Percentiles rank a stretch among this genome's conserved stretches.
phyloP scores from a whole-genome alignment of 2,113 vertebrate genomes.

The Apeltes quadracus region DNA sequence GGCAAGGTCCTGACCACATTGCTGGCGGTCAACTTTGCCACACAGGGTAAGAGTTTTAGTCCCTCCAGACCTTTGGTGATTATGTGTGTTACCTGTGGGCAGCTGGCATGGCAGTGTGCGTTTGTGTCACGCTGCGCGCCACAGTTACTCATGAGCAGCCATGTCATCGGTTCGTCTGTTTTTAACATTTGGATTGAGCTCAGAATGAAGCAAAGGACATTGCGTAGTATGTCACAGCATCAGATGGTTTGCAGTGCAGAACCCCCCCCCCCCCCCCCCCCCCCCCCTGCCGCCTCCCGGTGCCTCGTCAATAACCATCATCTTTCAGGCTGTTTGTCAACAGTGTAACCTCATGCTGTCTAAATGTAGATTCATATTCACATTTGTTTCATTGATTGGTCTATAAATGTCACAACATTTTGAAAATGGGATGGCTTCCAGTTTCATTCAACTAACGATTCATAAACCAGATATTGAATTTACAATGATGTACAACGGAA shows the following conservation, averaged over 20 bases:
- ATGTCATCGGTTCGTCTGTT: neutral
- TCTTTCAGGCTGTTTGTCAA: slow-evolving; percentile 1
- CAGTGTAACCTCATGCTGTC: neutral
- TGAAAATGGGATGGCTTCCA: neutral
- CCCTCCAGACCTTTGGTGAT: neutral
- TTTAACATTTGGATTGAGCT: slow-evolving; percentile 1
- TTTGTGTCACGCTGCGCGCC: slow-evolving; percentile 57
- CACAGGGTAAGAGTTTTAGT: slow-evolving; percentile 86
- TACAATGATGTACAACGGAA: neutral
- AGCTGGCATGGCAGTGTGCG: slow-evolving; percentile 69
- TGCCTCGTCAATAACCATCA: slow-evolving; percentile 5
- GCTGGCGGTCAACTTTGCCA: slow-evolving; percentile 90
- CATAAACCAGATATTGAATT: neutral
- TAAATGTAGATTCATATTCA: neutral
- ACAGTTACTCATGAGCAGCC: slow-evolving; percentile 55
- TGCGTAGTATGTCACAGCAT: neutral
- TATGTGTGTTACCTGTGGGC: slow-evolving; percentile 35
- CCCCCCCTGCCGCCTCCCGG: slow-evolving; percentile 19
- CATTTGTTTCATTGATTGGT: neutral
- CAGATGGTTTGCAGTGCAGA: slow-evolving; percentile 22
- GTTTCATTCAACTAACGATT: neutral
- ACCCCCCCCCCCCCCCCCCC: too few relatives aligned
- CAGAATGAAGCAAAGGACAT: neutral
- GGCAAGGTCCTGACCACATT: slow-evolving; percentile 88
- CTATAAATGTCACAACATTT: neutral